Evolutionary conservation across 2,113 vertebrate species (phyloP).

Genomic region (Chloroceryle aenea): DNA sequence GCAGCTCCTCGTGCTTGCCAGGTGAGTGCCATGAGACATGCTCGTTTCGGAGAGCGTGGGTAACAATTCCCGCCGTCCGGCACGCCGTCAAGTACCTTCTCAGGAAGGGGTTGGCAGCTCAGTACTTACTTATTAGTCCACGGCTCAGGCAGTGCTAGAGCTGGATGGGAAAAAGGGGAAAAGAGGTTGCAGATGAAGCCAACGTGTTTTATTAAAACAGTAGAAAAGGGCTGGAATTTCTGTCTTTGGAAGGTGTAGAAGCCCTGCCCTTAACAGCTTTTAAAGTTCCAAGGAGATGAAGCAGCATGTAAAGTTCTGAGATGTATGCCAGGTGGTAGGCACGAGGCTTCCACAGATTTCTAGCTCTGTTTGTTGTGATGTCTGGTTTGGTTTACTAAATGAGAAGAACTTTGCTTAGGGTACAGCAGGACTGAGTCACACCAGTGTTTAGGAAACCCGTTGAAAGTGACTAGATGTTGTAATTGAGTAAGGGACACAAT

Average conservation of each 20-base stretch:
- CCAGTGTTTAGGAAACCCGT: not conserved
- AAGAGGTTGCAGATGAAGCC: not conserved
- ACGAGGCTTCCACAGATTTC: not conserved
- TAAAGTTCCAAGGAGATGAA: not conserved
- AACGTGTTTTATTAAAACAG: not conserved
- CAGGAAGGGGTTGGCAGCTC: not conserved
- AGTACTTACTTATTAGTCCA: not conserved
- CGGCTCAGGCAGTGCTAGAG: not conserved
- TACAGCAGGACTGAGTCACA: not conserved
- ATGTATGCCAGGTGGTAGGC: not conserved
- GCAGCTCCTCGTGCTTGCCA: conserved; percentile 77
- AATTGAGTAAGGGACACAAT: not conserved
- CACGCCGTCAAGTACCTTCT: not conserved
- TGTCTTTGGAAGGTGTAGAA: not conserved
- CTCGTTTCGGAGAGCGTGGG: not conserved
- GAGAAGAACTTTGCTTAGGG: not conserved
- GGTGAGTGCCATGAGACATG: conserved; percentile 62
- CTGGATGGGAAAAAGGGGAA: not conserved
- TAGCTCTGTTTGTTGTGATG: not conserved
- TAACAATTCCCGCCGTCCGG: not conserved
- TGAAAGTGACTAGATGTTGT: not conserved
- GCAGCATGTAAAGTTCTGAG: not conserved
- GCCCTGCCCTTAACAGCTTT: not conserved
- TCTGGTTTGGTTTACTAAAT: not conserved
- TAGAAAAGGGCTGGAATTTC: not conserved